These are phyloP conservation scores for Phanerotoma sp. DNA, from an alignment of 2,888 invertebrate genomes.

Conservation along the genomic window DNA sequence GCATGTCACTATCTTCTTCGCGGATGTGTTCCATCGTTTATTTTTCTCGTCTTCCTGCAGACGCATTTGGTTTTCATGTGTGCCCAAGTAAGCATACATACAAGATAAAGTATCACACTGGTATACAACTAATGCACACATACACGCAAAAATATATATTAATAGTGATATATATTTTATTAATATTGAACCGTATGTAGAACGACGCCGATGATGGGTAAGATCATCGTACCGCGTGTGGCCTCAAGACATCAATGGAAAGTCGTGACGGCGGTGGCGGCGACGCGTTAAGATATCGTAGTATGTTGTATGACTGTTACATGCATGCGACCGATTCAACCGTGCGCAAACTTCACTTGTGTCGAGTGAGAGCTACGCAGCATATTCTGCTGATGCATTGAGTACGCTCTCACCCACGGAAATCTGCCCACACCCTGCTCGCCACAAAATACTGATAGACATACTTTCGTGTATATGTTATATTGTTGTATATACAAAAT, in stretches of 20 bases:
- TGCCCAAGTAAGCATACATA: not conserved
- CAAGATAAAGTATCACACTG: conserved; percentile 4
- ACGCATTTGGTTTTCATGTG: conserved; percentile 6
- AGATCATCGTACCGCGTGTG: conserved; percentile 11
- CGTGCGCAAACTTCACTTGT: not conserved
- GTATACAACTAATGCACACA: not conserved
- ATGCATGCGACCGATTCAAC: conserved; percentile 10
- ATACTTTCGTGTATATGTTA: not conserved
- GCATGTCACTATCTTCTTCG: conserved; percentile 37
- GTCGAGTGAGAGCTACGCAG: conserved; percentile 8
- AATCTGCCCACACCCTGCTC: conserved; percentile 28
- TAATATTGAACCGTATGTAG: not conserved
- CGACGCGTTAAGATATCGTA: not conserved
- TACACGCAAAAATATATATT: not conserved
- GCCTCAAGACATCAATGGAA: conserved; percentile 35
- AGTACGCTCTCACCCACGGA: conserved; percentile 28
- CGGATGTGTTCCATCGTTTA: conserved; percentile 37
- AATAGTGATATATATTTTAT: not conserved
- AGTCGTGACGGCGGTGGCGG: conserved; percentile 24
- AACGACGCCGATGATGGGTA: not conserved
- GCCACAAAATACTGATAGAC: conserved; percentile 20
- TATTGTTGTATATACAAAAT: not conserved
- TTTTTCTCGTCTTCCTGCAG: conserved; percentile 14
- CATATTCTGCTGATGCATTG: conserved; percentile 23
- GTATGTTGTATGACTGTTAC: no score